These are phyloP conservation scores for Nettapus auritus DNA, from an alignment of 2,113 vertebrate genomes.

Conservation along the genomic window DNA sequence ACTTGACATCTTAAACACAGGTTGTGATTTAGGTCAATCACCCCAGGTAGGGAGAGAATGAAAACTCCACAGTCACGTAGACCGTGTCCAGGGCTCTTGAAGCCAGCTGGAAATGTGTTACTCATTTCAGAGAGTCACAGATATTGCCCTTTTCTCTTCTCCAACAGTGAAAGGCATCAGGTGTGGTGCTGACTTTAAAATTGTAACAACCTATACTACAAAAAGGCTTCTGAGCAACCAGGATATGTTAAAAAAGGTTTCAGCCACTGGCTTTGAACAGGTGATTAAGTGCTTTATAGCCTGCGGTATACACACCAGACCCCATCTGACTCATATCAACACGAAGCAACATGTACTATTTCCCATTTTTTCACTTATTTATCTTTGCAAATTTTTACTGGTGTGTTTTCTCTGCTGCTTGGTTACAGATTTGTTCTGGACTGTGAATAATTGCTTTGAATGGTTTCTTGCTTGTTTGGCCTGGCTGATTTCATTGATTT, in stretches of 20 bases:
- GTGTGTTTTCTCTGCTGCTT: constrained; percentile 4
- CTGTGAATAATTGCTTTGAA: not conserved
- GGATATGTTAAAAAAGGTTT: not conserved
- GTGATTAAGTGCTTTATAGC: not conserved
- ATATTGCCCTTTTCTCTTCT: not conserved
- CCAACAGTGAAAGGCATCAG: not conserved
- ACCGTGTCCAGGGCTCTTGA: not conserved
- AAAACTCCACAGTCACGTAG: not conserved
- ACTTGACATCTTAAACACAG: not conserved
- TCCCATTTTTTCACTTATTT: constrained; percentile 2
- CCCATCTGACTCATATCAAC: not conserved
- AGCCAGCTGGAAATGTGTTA: not conserved
- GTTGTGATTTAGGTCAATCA: not conserved
- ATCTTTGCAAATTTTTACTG: not conserved
- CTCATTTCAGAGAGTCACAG: not conserved
- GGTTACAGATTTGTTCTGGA: not conserved
- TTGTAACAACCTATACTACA: not conserved
- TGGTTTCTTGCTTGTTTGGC: not conserved
- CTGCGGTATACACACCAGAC: not conserved
- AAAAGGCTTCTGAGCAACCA: not conserved
- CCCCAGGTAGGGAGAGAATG: not conserved
- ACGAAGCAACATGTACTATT: not conserved
- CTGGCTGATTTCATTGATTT: not conserved
- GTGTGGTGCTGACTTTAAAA: not conserved
- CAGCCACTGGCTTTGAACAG: not conserved